Percentiles rank a stretch among this genome's conserved stretches.
Evolutionary conservation across 2,888 invertebrate species (phyloP).

Genomic region (Balanococcus diminutus): DNA sequence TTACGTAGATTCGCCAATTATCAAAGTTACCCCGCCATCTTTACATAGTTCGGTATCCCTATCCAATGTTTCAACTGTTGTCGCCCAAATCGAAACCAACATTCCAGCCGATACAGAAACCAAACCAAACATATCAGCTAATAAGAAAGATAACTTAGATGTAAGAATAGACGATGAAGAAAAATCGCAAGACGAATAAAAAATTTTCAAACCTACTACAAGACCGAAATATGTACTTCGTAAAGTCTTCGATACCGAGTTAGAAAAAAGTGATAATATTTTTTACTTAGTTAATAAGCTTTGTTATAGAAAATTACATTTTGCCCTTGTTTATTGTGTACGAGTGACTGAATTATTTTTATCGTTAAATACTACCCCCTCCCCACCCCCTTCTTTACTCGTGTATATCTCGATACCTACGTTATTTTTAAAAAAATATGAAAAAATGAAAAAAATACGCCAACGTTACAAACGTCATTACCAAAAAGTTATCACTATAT

Average conservation of each 20-base stretch:
- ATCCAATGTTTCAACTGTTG: conserved; percentile 52
- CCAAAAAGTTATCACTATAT: conserved; percentile 25
- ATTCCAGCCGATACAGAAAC: conserved; percentile 39
- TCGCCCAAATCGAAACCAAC: conserved; percentile 55
- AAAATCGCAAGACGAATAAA: not conserved
- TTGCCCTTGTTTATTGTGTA: not conserved
- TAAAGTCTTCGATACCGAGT: conserved; percentile 21
- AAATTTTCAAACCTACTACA: not conserved
- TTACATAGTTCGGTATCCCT: conserved; percentile 39
- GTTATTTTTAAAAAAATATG: too few species aligned
- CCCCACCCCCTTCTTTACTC: not conserved
- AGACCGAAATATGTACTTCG: not conserved
- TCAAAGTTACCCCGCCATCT: conserved; percentile 46
- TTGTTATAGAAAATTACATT: conserved; percentile 14
- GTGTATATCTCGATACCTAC: not conserved
- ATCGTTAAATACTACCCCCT: not conserved
- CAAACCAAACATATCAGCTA: conserved; percentile 44
- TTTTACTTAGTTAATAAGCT: conserved; percentile 26
- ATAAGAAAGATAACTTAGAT: conserved; percentile 52
- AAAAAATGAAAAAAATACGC: not conserved
- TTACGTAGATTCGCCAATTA: conserved; percentile 1
- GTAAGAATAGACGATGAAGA: conserved; percentile 43
- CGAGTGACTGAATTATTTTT: conserved; percentile 14
- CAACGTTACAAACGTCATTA: not conserved
- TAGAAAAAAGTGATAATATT: conserved; percentile 35